Evolutionary conservation across 2,113 vertebrate genomes (phyloP), one percentile per base, ranked within the genome.

Genomic region (Petaurus breviceps): DNA sequence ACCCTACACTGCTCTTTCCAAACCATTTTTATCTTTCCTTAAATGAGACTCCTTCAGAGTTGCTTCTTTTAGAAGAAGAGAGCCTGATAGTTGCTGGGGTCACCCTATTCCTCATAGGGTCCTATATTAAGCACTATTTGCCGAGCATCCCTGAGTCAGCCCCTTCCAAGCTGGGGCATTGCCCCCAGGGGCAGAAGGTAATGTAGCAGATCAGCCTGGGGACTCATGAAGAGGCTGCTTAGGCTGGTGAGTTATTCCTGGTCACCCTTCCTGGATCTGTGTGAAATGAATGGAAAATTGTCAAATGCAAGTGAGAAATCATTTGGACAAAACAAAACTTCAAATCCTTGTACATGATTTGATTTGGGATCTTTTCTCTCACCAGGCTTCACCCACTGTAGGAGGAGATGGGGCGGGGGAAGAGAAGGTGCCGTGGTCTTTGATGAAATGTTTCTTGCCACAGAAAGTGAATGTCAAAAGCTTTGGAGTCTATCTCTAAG

Each of bases 361-460:
- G 89, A 3, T 11, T 2, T n/a, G 47, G 90, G 77, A n/a, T 51
- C 0, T 0, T 1, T 1, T 1, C 2, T 0, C 52, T 52, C 89
- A 47, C 25, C n/a, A 84, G n/a, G 49, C 16, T 24, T 12, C 50
- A 0, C 46, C 23, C 46, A 16, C 10, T 8, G 0, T 37, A 12
- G 90, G 50, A 57, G 19, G 26, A 37, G 26, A 19, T 0, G 6
- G 16, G 19, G 47, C 6, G 53, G 68, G 53, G 53, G 19, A 5
- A 43, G 22, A 49, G 8, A 46, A 47, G 16, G 10, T 23, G 0
- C 23, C 2, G 23, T 0, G 3, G 28, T 77, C 46, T 47, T 1
- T 0, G 5, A 8, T 84, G 16, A 84, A 7, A 43, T 84, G 16
- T 22, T 43, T 84, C 68, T 84, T 43, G 19, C 68, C 68, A 43